A percentile compares a stretch with the other conserved stretches of the same genome.
phyloP scores from a whole-genome alignment of 2,797 vertebrate genomes.

The Coranthus polyacanthus region DNA sequence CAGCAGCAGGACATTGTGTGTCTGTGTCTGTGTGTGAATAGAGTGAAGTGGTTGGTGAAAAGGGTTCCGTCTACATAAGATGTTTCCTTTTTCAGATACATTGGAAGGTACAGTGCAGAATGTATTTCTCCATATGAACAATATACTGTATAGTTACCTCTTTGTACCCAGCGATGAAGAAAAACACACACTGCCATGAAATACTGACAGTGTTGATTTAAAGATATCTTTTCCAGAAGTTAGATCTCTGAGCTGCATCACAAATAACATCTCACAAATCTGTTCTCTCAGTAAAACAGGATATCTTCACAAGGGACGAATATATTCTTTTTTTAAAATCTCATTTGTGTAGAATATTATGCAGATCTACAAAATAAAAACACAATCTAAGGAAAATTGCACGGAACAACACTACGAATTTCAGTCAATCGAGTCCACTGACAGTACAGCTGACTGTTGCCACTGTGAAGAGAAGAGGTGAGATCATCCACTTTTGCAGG shows the following conservation, averaged over 20 bases:
- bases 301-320: slow-evolving; percentile 81
- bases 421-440: slow-evolving; percentile 68
- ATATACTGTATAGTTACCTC: slow-evolving; percentile 65
- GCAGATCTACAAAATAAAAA: slow-evolving; percentile 80
- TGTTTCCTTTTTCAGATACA: slow-evolving; percentile 61
- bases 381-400: slow-evolving; percentile 78
- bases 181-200: slow-evolving; percentile 66
- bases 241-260: slow-evolving; percentile 67
- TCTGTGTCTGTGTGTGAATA: slow-evolving; percentile 22
- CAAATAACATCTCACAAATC: slow-evolving; percentile 68
- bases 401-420: slow-evolving; percentile 75
- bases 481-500: slow-evolving; percentile 64
- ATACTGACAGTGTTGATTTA: slow-evolving; percentile 56
- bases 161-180: slow-evolving; percentile 64
- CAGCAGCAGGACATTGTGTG: slow-evolving; percentile 59
- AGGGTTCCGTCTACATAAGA: slow-evolving; percentile 45
- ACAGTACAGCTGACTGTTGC: slow-evolving; percentile 51
- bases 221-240: slow-evolving; percentile 59
- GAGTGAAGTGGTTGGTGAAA: slow-evolving; percentile 38
- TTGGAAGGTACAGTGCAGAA: slow-evolving; percentile 65
- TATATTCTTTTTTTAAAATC: slow-evolving; percentile 68
- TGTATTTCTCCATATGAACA: slow-evolving; percentile 69
- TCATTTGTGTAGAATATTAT: slow-evolving; percentile 77
- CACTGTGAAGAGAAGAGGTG: slow-evolving; percentile 66
- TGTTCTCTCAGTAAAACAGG: slow-evolving; percentile 71